These are phyloP conservation scores for Nothura maculosa DNA, from an alignment of 2,797 vertebrate genomes.

Conservation along the genomic window DNA sequence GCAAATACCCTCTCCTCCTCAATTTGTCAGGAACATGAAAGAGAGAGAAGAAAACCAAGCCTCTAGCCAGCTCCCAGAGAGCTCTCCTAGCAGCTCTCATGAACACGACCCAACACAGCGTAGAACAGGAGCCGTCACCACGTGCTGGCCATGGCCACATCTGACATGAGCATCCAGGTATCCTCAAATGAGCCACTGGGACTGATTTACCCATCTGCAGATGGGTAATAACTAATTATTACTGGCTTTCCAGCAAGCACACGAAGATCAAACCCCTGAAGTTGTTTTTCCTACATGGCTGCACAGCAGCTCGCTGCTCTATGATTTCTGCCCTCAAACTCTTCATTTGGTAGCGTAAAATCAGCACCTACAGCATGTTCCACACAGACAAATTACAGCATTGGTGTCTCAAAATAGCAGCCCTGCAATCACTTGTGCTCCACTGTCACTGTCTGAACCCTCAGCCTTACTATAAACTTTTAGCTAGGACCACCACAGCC, in stretches of 20 bases:
- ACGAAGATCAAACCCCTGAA: neutral
- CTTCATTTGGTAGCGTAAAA: slow-evolving; percentile 27
- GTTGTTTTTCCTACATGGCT: neutral
- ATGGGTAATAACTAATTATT: accelerated
- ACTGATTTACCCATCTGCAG: neutral
- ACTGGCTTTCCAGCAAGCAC: neutral
- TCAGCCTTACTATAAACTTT: neutral
- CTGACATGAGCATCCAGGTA: neutral
- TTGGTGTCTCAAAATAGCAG: neutral
- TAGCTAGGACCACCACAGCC: accelerated
- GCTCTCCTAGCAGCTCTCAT: neutral
- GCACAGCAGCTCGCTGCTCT: neutral
- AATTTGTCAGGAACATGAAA: neutral
- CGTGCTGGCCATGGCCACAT: accelerated
- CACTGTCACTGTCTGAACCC: neutral
- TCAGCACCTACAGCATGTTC: neutral
- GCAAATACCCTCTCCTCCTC: neutral
- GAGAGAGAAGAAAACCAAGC: neutral
- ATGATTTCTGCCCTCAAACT: slow-evolving; percentile 50
- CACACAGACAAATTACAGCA: slow-evolving; percentile 20
- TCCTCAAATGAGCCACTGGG: neutral
- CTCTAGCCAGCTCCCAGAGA: accelerated
- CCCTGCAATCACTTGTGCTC: neutral
- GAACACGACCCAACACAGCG: accelerated
- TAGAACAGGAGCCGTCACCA: neutral